Conservation (phyloP, 2,888 invertebrate genomes). For the Axea sp. region DNA sequence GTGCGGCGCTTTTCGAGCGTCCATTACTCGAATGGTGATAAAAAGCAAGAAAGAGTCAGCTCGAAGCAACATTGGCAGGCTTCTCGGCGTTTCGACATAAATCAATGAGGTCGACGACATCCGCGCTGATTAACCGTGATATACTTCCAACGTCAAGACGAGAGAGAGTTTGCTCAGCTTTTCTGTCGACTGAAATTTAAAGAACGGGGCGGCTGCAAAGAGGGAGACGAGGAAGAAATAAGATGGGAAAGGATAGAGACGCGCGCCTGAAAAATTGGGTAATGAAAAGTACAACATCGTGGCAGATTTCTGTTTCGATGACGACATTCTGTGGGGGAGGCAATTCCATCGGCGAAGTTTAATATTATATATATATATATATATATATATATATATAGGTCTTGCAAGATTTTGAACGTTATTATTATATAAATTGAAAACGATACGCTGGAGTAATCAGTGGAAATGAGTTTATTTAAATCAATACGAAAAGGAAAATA, state of each 20-base stretch:
- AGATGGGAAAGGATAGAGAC: constrained; percentile 18
- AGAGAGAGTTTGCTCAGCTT: constrained; percentile 41
- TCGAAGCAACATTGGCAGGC: constrained; percentile 65
- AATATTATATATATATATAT: too few relatives aligned
- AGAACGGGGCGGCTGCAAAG: too few relatives aligned
- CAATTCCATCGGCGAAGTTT: not conserved
- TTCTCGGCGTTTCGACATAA: constrained; percentile 65
- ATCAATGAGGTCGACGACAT: constrained; percentile 66
- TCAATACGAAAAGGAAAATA: too few relatives aligned
- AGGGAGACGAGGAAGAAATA: constrained; percentile 24
- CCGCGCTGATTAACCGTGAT: constrained; percentile 69
- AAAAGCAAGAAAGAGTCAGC: constrained; percentile 34
- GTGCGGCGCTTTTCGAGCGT: constrained; percentile 33
- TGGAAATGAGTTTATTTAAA: too few relatives aligned
- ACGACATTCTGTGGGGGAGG: constrained; percentile 1
- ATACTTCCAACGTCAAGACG: constrained; percentile 66
- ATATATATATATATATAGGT: too few relatives aligned
- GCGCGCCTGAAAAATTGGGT: constrained; percentile 15
- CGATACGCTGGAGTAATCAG: too few relatives aligned
- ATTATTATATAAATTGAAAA: too few relatives aligned
- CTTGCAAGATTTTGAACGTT: too few relatives aligned
- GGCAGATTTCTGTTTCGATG: constrained; percentile 20
- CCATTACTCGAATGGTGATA: constrained; percentile 39
- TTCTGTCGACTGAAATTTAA: constrained; percentile 39
- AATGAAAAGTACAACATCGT: constrained; percentile 14